Evolutionary conservation across 2,797 vertebrate genomes (phyloP).

Genomic region (Micrastur ruficollis): DNA sequence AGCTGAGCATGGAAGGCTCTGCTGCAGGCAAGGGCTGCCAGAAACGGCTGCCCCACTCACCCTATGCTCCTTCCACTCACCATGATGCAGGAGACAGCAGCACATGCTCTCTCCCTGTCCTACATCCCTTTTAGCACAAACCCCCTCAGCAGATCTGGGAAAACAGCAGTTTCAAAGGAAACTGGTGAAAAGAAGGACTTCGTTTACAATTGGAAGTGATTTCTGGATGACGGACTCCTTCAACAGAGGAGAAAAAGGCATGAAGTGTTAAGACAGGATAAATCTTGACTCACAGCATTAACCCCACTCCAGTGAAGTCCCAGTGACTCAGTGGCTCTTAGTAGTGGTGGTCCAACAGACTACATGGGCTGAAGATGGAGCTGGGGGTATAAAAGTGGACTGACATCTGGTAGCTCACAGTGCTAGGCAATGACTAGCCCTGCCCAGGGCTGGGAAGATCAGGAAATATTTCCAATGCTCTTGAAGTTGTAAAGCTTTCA

Average conservation of each 20-base stretch:
- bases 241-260: neutral
- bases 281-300: neutral
- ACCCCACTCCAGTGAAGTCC: neutral
- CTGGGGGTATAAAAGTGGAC: neutral
- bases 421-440: neutral
- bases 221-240: neutral
- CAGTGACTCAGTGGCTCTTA: neutral
- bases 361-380: neutral
- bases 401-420: neutral
- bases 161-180: neutral
- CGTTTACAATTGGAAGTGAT: neutral
- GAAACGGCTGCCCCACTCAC: neutral
- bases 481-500: neutral
- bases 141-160: neutral
- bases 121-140: neutral
- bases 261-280: neutral
- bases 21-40: neutral
- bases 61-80: neutral
- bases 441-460: neutral
- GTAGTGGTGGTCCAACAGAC: neutral
- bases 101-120: neutral
- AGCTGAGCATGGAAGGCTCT: neutral
- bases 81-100: accelerated
- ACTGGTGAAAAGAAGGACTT: neutral
- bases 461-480: neutral